Evolutionary conservation across 2,113 vertebrate species (phyloP).

Genomic region (Clarias magur): DNA sequence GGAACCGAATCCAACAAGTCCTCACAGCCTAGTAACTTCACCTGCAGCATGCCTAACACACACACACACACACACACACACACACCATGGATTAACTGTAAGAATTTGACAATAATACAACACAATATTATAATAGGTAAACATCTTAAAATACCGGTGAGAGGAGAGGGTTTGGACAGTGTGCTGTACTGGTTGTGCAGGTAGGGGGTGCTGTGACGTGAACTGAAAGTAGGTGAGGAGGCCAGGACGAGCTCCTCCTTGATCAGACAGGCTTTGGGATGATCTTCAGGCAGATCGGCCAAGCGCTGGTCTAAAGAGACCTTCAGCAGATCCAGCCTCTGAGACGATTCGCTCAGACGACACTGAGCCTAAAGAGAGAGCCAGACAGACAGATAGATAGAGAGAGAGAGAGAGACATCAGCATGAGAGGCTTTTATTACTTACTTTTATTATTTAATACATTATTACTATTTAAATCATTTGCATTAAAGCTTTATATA

Average conservation of each 20-base stretch:
- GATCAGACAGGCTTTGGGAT: conserved; percentile 83
- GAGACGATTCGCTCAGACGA: conserved; percentile 81
- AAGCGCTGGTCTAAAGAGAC: conserved; percentile 82
- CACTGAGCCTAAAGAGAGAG: conserved; percentile 67
- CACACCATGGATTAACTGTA: background rate
- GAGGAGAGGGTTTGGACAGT: conserved; percentile 84
- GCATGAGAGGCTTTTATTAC: too few species aligned
- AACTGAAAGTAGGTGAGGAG: conserved; percentile 78
- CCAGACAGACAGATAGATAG: background rate
- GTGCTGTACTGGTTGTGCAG: conserved; percentile 84
- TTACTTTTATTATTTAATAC: too few species aligned
- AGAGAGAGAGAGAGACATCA: background rate
- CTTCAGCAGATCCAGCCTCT: conserved; percentile 81
- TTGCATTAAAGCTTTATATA: background rate
- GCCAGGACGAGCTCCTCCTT: conserved; percentile 82
- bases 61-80: background rate
- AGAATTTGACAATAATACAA: background rate
- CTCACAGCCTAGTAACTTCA: conserved; percentile 81
- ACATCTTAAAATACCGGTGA: conserved; percentile 75
- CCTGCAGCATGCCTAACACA: conserved; percentile 81
- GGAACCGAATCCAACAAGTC: conserved; percentile 81
- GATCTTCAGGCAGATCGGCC: conserved; percentile 81
- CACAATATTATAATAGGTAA: too few species aligned
- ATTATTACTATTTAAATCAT: background rate
- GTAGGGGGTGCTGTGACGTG: conserved; percentile 76